These are phyloP conservation scores for Boulengeromyrus knoepffleri DNA, from an alignment of 2,113 vertebrate genomes.

Conservation along the genomic window DNA sequence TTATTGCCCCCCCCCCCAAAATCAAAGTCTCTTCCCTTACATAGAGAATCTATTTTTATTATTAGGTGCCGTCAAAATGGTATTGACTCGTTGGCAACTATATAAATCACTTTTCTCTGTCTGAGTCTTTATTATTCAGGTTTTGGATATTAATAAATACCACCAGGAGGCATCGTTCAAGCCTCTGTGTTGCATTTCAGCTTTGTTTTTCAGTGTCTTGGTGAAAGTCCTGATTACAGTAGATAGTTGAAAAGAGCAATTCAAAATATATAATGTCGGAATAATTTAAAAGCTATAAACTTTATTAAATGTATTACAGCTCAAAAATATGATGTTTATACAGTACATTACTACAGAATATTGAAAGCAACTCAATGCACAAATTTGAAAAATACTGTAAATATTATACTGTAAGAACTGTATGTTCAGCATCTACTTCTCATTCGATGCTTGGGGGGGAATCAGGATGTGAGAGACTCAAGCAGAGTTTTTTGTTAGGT, in stretches of 20 bases:
- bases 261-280: not conserved
- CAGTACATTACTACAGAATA: not conserved
- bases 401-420: not conserved
- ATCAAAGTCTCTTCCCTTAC: not conserved
- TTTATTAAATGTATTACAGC: not conserved
- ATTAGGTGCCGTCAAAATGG: not conserved
- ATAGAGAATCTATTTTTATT: not conserved
- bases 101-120: not conserved
- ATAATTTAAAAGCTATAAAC: not conserved
- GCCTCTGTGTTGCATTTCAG: not conserved
- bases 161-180: not conserved
- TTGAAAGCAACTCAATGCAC: not conserved
- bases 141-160: not conserved
- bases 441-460: not conserved
- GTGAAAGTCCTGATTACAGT: not conserved
- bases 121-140: not conserved
- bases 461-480: not conserved
- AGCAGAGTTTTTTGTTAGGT: not conserved
- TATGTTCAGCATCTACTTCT: not conserved
- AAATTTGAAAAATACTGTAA: not conserved
- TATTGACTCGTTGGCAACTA: not conserved
- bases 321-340: not conserved
- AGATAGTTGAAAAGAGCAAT: not conserved
- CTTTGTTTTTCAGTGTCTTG: not conserved
- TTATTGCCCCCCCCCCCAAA: not conserved